Evolutionary conservation across 2,888 invertebrate genomes (phyloP).

Genomic region (Parnassius orleans): DNA sequence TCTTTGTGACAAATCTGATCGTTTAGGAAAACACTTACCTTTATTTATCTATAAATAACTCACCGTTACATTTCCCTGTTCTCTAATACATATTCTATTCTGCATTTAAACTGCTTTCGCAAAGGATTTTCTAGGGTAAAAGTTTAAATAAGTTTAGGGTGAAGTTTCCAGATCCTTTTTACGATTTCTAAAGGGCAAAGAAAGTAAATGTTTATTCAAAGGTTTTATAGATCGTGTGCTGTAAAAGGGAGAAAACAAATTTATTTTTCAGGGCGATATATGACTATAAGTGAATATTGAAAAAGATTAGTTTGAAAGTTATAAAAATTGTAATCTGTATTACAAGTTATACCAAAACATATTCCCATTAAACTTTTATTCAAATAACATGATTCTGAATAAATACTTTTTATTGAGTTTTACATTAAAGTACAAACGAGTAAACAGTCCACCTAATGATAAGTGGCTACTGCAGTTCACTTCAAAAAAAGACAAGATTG

Average conservation of each 20-base stretch:
- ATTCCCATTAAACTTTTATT: too few relatives aligned
- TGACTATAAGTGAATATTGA: conserved; percentile 15
- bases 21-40: conserved; percentile 39
- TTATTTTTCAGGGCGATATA: conserved; percentile 26
- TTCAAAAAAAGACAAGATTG: too few relatives aligned
- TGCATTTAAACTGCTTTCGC: conserved; percentile 71
- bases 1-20: conserved; percentile 23
- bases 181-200: conserved; percentile 76
- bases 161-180: conserved; percentile 74
- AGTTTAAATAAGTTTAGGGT: conserved; percentile 79
- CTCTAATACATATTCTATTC: conserved; percentile 74
- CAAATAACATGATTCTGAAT: too few relatives aligned
- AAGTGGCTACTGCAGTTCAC: too few relatives aligned
- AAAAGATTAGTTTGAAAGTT: background rate
- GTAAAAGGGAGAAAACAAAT: conserved; percentile 45
- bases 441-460: too few relatives aligned
- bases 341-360: too few relatives aligned
- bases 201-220: conserved; percentile 78
- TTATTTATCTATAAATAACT: conserved; percentile 53
- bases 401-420: too few relatives aligned
- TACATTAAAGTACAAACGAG: too few relatives aligned
- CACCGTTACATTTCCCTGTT: conserved; percentile 52
- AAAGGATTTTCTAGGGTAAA: conserved; percentile 77
- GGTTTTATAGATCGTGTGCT: conserved; percentile 72
- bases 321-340: too few relatives aligned